These are phyloP conservation scores for Anguilla pacifica DNA, from an alignment of 2,797 vertebrate genomes.

Conservation along the genomic window DNA sequence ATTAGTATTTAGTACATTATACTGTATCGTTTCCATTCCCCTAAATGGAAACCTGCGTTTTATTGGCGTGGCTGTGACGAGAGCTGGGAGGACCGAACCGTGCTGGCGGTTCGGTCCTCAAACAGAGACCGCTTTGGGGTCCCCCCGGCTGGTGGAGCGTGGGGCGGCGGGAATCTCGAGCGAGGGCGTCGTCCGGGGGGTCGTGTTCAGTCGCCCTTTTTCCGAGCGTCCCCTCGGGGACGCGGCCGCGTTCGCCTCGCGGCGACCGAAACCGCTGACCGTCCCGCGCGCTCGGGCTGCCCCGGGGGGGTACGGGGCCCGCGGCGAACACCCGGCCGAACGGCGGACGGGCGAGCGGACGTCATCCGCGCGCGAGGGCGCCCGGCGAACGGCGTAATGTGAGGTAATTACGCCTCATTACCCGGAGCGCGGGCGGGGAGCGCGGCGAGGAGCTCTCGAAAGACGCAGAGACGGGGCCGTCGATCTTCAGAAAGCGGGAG, in stretches of 20 bases:
- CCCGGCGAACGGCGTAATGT: too few relatives aligned
- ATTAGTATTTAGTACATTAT: background rate
- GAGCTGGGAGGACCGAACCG: background rate
- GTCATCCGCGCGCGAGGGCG: too few relatives aligned
- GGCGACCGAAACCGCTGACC: too few relatives aligned
- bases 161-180: background rate
- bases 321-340: too few relatives aligned
- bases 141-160: background rate
- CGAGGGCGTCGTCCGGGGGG: background rate
- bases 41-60: background rate
- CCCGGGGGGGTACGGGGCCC: too few relatives aligned
- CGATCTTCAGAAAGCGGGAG: too few relatives aligned
- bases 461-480: too few relatives aligned
- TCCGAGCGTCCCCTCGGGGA: background rate
- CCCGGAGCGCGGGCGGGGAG: too few relatives aligned
- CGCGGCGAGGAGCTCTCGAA: too few relatives aligned
- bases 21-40: background rate
- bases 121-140: background rate
- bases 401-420: too few relatives aligned
- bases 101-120: background rate
- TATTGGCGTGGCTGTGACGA: background rate
- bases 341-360: too few relatives aligned
- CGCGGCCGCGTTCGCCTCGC: too few relatives aligned
- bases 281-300: background rate
- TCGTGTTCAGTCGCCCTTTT: background rate